A percentile compares a stretch with the other conserved stretches of the same genome.
phyloP scores from a whole-genome alignment of 2,888 invertebrate genomes.

The Ellobium chinense region DNA sequence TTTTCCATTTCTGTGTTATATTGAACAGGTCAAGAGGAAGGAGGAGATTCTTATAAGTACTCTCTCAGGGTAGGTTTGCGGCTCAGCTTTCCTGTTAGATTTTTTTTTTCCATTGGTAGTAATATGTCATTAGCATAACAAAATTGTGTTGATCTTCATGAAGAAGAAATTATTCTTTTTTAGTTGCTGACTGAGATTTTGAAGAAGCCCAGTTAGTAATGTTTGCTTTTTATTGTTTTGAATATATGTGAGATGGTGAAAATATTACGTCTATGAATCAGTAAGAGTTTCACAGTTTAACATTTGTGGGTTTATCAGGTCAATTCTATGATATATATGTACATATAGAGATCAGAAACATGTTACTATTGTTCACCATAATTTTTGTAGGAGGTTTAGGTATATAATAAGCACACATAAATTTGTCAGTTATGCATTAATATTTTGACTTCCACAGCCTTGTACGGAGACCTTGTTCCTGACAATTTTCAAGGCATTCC shows the following conservation, averaged over 20 bases:
- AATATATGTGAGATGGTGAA: too few relatives aligned
- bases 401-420: not conserved
- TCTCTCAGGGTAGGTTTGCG: conserved; percentile 88
- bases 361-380: not conserved
- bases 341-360: not conserved
- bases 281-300: too few relatives aligned
- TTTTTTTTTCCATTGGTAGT: not conserved
- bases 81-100: not conserved
- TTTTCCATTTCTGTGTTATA: too few relatives aligned
- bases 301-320: too few relatives aligned
- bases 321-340: too few relatives aligned
- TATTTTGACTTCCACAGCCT: conserved; percentile 82
- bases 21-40: conserved; percentile 85
- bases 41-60: conserved; percentile 96
- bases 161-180: too few relatives aligned
- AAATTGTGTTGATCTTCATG: not conserved
- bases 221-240: too few relatives aligned
- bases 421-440: not conserved
- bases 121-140: not conserved
- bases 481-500: conserved; percentile 90
- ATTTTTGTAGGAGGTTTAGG: not conserved
- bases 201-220: too few relatives aligned
- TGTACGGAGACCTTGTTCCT: conserved; percentile 93
- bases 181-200: too few relatives aligned
- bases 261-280: too few relatives aligned